Base-by-base conservation (phyloP, 2,888 invertebrate species). In the Cabera pusaria region DNA sequence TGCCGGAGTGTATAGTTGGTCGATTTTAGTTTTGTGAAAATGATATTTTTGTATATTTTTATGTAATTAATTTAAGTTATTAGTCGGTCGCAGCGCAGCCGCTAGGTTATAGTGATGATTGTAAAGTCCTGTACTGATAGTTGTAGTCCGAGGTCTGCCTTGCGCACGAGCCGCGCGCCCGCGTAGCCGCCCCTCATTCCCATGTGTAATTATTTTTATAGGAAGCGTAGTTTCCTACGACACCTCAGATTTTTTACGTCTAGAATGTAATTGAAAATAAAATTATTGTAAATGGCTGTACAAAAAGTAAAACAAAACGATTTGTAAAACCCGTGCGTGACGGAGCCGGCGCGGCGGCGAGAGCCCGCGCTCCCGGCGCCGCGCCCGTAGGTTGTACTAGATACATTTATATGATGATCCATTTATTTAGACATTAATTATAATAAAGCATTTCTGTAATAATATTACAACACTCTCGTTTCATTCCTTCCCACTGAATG, bases 381-480 rank as follows among this genome's bases (percentile, higher is more conserved):
- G 60, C 74, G 75, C 59, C 78, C 75, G 80, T 85, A 87, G 85
- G 85, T 85, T 85, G 86, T 86, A 85, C 80, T 87, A 88, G 87
- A 86, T 86, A 90, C 88, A 81, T 88, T 88, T 88, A 85, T 82
- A 87, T 90, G 89, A 90, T 88, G 90, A 91, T 90, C 90, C 90
- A 90, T 90, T 89, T 91, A 90, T 88, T 90, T 90, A 90, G 90
- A 91, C 88, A 90, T 91, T 90, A 91, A 90, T 91, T 90, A 84
- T 88, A 86, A 91, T 91, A 90, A 91, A 91, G 90, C 90, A 90
- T 91, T 91, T 91, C 90, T 91, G 91, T 91, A 91, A 91, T 91
- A 91, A 91, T 86, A 88, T 88, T 86, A 86, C 85, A 85, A 86
- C 74, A 59, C 41, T 59, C 60, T 75, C 42, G 79, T 86, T 86